Evolutionary conservation across 2,888 invertebrate species (phyloP).

Genomic region (Acanthosepion lycidas): DNA sequence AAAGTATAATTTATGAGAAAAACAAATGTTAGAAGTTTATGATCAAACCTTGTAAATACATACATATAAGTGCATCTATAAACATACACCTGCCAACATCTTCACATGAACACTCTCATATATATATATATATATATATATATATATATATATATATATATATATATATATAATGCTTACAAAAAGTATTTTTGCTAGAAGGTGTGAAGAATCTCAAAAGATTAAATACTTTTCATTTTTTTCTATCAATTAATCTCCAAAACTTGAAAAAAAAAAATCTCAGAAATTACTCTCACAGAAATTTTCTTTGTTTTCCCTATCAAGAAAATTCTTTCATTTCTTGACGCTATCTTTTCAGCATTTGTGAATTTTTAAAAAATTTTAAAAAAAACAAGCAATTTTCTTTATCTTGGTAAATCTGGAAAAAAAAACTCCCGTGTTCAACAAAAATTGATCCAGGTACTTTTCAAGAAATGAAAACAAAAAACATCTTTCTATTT

Average conservation of each 20-base stretch:
- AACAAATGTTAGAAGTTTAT: background rate
- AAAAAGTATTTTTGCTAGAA: background rate
- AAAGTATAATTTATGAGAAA: background rate
- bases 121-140: too few species aligned
- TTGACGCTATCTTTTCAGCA: background rate
- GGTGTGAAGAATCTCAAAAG: background rate
- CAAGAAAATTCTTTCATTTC: background rate
- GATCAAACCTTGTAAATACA: background rate
- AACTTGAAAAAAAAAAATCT: background rate
- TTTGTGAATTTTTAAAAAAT: background rate
- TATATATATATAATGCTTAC: background rate
- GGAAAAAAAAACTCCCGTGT: background rate
- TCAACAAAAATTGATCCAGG: slow-evolving; percentile 18
- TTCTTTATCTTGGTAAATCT: background rate
- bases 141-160: background rate
- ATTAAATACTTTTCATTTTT: background rate
- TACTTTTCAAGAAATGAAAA: background rate
- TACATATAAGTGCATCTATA: background rate
- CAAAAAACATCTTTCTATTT: background rate
- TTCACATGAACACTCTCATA: background rate
- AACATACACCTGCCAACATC: background rate
- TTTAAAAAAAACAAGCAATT: background rate
- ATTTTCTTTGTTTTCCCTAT: background rate
- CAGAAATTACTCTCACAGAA: background rate
- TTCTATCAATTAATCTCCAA: background rate